Evolutionary conservation across 2,797 vertebrate species (phyloP), one percentile per base, ranked within the genome.

Genomic region (Hydrolagus colliei): DNA sequence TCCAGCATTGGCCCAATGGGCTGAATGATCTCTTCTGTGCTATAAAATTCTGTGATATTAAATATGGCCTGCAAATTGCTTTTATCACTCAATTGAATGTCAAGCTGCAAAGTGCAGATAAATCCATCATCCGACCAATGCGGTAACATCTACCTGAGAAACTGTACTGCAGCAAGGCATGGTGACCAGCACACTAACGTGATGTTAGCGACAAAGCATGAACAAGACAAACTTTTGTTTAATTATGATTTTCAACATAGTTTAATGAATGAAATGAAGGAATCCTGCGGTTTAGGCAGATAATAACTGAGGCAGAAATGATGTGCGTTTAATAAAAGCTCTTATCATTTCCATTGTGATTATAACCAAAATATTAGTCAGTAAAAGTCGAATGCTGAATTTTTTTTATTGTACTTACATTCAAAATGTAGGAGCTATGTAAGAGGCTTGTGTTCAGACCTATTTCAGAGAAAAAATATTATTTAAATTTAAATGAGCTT

Each of bases 401-500:
- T 6, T 20, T 75, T 75, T 12, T 35, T 7, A 27, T 1, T 27
- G 27, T 35, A 16, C 73, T 75, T 52, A 75, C 32, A 18, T 75
- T 75, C 32, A 41, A 52, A 52, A 6, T 52, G 41, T 52, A 52
- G 41, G 41, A 52, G 41, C 41, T 52, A 52, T 52, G 41, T 52
- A 52, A 41, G 20, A 75, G 73, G 4, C 1, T 52, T 41, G 20
- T 75, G 73, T 13, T 75, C 13, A 75, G 35, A 16, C 14, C 73
- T 16, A 14, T 75, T 75, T 41, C 22, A 52, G 14, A 13, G 22
- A n/a, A 75, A 73, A 41, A 75, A 35, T 75, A 18, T 75, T 16
- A 75, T 75, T 75, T 75, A 75, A 52, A 75, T 75, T 13, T 52
- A 75, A 75, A 75, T 75, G 14, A 75, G 73, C 35, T 16, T 52